A percentile compares a stretch with the other conserved stretches of the same genome.
These are phyloP conservation scores for Anadara kagoshimensis DNA, from an alignment of 1,140 invertebrate species.

Conservation along the genomic window DNA sequence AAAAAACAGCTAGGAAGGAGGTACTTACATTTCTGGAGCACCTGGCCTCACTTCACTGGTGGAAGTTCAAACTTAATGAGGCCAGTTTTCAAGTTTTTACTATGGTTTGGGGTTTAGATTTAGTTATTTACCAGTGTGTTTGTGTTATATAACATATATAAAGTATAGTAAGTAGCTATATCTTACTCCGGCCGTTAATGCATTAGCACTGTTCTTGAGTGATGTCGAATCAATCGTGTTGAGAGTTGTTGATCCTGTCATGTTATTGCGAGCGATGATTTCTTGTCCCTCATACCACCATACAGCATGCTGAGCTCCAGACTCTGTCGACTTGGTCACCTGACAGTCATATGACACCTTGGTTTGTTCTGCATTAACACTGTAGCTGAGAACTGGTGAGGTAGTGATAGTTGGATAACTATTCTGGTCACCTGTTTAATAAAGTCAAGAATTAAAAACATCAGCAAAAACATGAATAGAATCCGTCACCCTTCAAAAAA, in stretches of 20 bases:
- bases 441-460: neutral
- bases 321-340: constrained; percentile 21
- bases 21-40: no score
- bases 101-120: no score
- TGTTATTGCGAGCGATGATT: neutral
- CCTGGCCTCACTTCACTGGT: no score
- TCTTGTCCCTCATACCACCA: constrained; percentile 31
- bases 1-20: no score
- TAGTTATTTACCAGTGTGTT: no score
- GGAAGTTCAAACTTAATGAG: no score
- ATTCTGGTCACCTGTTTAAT: constrained; percentile 23
- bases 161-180: constrained; percentile 11
- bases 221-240: constrained; percentile 25
- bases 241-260: constrained; percentile 1
- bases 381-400: constrained; percentile 19
- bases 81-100: no score
- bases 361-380: neutral
- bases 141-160: no score
- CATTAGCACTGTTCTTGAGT: constrained; percentile 4
- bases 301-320: constrained; percentile 37
- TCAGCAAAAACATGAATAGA: neutral
- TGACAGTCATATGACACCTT: constrained; percentile 38
- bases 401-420: constrained; percentile 35
- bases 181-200: constrained; percentile 33
- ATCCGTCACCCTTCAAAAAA: no score